Base-by-base conservation (phyloP, 2,797 vertebrate species). In the Tachyglossus aculeatus region DNA sequence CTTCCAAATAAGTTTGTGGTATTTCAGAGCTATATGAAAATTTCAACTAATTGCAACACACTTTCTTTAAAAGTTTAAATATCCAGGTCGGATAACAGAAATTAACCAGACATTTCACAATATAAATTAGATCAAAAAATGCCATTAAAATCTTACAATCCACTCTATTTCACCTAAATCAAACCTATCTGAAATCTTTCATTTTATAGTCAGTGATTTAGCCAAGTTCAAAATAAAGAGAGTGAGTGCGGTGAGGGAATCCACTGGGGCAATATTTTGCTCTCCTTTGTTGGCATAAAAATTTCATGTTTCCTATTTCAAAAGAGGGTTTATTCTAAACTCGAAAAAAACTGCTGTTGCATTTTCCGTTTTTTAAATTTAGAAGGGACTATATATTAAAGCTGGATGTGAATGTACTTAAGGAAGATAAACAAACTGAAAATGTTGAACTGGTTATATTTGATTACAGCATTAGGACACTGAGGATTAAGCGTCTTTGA, bases 301-400 rank as follows among this genome's bases (percentile, higher is more conserved):
- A 66, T 40, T 52, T 64, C 18, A 4, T 16, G 38, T 39, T 44
- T 74, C 58, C 48, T 29, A 24, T 34, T 44, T 73, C 53, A 60
- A 44, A 75, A 52, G 52, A 38, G 55, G 78, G 54, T 25, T 15
- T 19, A 16, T 32, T 48, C 52, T 62, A n/a, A 50, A 55, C 48
- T 44, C 43, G 57, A 29, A 39, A 41, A 29, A 44, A 51, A 39
- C 27, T 2, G n/a, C 9, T 2, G 2, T 40, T 3, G 9, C 27
- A 11, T 22, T 40, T 48, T 25, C 14, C 13, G 13, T 16, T 14
- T 19, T 27, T 58, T 44, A 9, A 32, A 14, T 16, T 55, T 11
- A 40, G 71, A 36, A 59, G 52, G 43, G 7, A 13, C 32, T 13
- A 1, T 2, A 3, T 1, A 38, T 24, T 15, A 4, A 27, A 1